Evolutionary conservation across 2,797 vertebrate genomes (phyloP).

Genomic region (Tangara arthus): DNA sequence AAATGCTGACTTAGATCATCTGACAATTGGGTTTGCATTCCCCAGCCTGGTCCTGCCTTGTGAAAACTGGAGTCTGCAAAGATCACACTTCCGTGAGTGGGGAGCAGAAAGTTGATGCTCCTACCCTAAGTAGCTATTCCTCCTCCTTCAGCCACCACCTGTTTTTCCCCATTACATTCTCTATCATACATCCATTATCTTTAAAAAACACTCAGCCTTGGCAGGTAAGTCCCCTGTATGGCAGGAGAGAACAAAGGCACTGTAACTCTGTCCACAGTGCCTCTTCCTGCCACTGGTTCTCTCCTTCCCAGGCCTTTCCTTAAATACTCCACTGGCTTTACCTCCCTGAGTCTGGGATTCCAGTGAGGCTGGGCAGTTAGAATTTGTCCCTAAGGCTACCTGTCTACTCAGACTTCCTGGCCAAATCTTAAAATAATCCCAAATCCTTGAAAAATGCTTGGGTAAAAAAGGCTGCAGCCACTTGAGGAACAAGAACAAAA

Average conservation of each 20-base stretch:
- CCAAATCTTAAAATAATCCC: neutral
- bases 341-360: neutral
- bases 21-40: neutral
- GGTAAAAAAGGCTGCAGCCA: neutral
- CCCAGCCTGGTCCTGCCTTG: neutral
- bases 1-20: neutral
- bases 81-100: neutral
- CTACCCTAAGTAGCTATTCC: neutral
- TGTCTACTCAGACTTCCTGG: neutral
- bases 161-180: neutral
- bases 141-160: neutral
- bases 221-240: neutral
- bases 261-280: neutral
- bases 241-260: neutral
- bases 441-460: neutral
- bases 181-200: neutral
- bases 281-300: neutral
- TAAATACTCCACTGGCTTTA: neutral
- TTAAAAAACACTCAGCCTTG: neutral
- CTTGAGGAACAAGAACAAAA: neutral
- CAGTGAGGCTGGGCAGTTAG: neutral
- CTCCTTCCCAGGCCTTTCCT: neutral
- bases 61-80: neutral
- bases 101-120: neutral
- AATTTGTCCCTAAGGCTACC: neutral